Evolutionary conservation across 1,140 invertebrate species (phyloP), one percentile per base, ranked within the genome.

Genomic region (Cardiocondyla obscurior): DNA sequence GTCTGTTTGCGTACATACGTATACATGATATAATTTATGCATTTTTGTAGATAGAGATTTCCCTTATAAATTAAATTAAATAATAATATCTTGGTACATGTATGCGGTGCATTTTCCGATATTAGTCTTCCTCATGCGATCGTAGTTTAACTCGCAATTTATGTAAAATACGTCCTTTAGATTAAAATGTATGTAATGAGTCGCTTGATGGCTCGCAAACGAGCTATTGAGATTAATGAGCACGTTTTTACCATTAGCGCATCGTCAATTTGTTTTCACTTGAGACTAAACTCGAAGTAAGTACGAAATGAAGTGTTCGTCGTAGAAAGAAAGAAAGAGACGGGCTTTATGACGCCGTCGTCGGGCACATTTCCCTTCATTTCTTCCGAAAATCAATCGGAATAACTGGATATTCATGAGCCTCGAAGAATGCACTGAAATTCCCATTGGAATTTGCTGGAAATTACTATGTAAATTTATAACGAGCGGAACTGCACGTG

Each of bases 31-130:
- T 73, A 65, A 42, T 51, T 16, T 33, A 60, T 82, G 74, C 28
- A 69, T 30, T 44, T 55, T 46, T 57, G 39, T 74, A 82, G 36
- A 46, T 53, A 10, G 60, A 30, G n/a, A 84, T 53, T 83, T 62
- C 76, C 36, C 19, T 12, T 86, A 85, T 86, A 86, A 87, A 87
- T 86, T 79, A 77, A 83, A 67, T 87, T 49, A 86, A 86, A 85
- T 77, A 83, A 64, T 19, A 60, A 7, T 69, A 42, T 57, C 25
- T 19, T n/a, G 14, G 4, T 42, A 42, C 42, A 42, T 46, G 39
- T 46, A 46, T 46, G 39, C 65, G 8, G 12, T 25, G 30, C 28
- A n/a, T n/a, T 46, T 39, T n/a, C n/a, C n/a, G n/a, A n/a, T n/a
- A n/a, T n/a, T n/a, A n/a, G 16, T 44, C 1, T 39, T 14, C 19